Percentiles rank a stretch among this genome's conserved stretches.
These are phyloP conservation scores for Brachyptera putata DNA, from an alignment of 2,888 invertebrate species.

Conservation along the genomic window DNA sequence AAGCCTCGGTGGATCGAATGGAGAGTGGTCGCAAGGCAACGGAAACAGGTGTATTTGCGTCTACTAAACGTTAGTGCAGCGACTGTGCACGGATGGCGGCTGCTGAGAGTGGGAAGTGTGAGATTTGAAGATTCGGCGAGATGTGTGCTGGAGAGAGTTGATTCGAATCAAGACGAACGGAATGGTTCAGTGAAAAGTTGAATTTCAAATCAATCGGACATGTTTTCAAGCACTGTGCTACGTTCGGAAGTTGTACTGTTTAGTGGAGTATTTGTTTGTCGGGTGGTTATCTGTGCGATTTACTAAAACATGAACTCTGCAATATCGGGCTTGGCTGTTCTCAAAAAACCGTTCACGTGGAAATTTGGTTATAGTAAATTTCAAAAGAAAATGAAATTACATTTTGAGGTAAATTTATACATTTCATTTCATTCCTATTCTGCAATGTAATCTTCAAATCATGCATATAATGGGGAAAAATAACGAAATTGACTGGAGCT, in stretches of 20 bases:
- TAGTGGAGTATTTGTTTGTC: neutral
- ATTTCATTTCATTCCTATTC: too few relatives aligned
- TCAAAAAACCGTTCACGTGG: constrained; percentile 18
- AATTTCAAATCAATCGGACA: constrained; percentile 17
- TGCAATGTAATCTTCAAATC: too few relatives aligned
- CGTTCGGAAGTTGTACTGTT: neutral
- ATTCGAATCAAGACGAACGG: neutral
- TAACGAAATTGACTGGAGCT: too few relatives aligned
- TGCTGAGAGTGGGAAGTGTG: constrained; percentile 10
- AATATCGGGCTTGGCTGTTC: constrained; percentile 4
- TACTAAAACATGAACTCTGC: constrained; percentile 2
- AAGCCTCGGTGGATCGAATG: too few relatives aligned
- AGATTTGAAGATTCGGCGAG: neutral
- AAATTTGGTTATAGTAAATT: constrained; percentile 8
- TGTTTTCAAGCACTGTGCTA: neutral
- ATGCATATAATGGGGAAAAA: too few relatives aligned
- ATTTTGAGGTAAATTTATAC: neutral
- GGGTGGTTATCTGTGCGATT: neutral
- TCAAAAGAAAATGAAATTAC: constrained; percentile 17
- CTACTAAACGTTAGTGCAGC: too few relatives aligned
- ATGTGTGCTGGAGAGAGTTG: constrained; percentile 16
- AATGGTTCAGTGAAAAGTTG: constrained; percentile 10
- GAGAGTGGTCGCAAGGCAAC: neutral
- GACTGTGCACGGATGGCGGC: too few relatives aligned
- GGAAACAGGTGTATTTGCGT: constrained; percentile 11